Base-by-base conservation (phyloP, 2,797 vertebrate species). In the Synaphobranchus kaupii region DNA sequence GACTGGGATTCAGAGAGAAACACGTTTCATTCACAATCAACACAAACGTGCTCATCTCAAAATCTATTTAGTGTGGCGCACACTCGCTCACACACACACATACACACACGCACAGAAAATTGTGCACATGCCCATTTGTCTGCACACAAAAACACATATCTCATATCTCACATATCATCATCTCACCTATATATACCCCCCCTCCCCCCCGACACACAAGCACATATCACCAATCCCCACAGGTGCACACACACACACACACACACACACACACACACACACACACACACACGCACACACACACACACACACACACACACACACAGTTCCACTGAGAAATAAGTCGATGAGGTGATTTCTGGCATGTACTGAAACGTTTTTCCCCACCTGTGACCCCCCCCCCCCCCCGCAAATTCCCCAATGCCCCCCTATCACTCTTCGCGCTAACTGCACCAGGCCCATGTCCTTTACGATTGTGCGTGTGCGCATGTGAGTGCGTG, bases 371-470 rank as follows among this genome's bases (percentile, higher is more conserved):
- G 12, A 60, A 50, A 86, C 56, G 47, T 80, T 15, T 8, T 8
- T 50, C 48, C 31, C 52, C 54, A 86, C 50, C 68, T 28, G 85
- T 76, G 63, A 76, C 28, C 71, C 85, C 84, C 84, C 50, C 50
- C 48, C 48, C 85, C 68, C 17, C 68, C 13, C n/a, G n/a, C n/a
- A 34, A 34, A 31, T 39, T 34, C 71, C 71, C 34, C 31, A 39
- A 52, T 10, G 8, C 47, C 80, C 47, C 47, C n/a, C 9, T 10
- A 50, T 56, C 13, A 56, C 8, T 71, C 84, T 47, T 83, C n/a
- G 83, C 54, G 80, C 39, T 66, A 56, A 25, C 25, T 63, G 47
- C 78, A 83, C 39, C 20, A 22, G 60, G 12, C 44, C 25, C 86
- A 84, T 22, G 3, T 20, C 6, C 39, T 78, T 6, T 22, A 15